These are phyloP conservation scores for Danio kyathit DNA, from an alignment of 2,797 vertebrate genomes.

Conservation along the genomic window DNA sequence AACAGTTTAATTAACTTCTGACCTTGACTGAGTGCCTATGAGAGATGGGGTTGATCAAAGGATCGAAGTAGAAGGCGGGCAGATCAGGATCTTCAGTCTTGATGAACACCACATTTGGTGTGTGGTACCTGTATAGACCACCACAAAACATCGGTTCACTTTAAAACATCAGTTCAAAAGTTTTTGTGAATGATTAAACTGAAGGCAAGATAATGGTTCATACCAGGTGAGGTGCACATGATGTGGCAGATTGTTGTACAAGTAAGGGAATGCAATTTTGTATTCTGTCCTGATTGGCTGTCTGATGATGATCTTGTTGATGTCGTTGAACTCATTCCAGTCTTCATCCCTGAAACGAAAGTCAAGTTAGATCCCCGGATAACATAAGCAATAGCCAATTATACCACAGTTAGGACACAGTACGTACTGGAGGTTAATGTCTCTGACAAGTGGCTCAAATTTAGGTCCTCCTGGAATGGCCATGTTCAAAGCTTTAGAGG, in stretches of 20 bases:
- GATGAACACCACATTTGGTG: slow-evolving; percentile 98
- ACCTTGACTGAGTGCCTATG: slow-evolving; percentile 99
- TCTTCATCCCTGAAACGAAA: slow-evolving; percentile 90
- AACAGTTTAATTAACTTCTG: slow-evolving; percentile 17
- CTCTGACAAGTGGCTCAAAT: slow-evolving; percentile 97
- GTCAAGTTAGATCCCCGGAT: background rate
- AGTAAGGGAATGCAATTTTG: slow-evolving; percentile 97
- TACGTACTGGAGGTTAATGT: slow-evolving; percentile 97
- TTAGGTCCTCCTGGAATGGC: slow-evolving; percentile 98
- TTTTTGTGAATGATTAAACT: background rate
- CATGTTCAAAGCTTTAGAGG: slow-evolving; percentile 98
- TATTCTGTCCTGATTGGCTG: slow-evolving; percentile 98
- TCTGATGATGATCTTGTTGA: slow-evolving; percentile 99
- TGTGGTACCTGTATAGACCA: slow-evolving; percentile 90
- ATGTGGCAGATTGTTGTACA: slow-evolving; percentile 98
- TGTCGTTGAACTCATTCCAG: slow-evolving; percentile 99
- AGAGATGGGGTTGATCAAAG: slow-evolving; percentile 98
- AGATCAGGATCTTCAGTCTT: slow-evolving; percentile 99
- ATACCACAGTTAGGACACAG: background rate
- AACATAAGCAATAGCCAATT: background rate
- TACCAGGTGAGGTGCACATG: slow-evolving; percentile 98
- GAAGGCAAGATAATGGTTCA: slow-evolving; percentile 43
- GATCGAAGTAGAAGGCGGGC: slow-evolving; percentile 98
- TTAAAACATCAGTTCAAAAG: slow-evolving; percentile 46
- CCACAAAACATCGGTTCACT: slow-evolving; percentile 53